Percentiles rank a stretch among this genome's conserved stretches.
Evolutionary conservation across 2,888 invertebrate species (phyloP).

Genomic region (Lasiommata megera): DNA sequence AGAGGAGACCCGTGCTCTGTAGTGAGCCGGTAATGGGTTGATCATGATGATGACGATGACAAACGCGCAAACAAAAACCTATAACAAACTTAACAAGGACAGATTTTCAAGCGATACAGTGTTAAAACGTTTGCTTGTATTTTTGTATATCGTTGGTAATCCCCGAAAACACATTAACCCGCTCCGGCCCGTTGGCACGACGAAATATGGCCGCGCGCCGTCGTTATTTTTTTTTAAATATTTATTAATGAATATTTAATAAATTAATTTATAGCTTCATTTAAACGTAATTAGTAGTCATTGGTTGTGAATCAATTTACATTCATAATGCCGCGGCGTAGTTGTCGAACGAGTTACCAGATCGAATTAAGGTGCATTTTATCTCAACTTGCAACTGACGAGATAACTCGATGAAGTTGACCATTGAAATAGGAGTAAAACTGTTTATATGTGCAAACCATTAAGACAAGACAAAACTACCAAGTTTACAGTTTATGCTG

Average conservation of each 20-base stretch:
- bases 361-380: not conserved
- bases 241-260: conserved; percentile 67
- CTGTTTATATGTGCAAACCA: too few species aligned
- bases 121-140: too few species aligned
- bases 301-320: conserved; percentile 48
- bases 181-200: conserved; percentile 34
- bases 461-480: too few species aligned
- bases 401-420: too few species aligned
- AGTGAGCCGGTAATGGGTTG: too few species aligned
- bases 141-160: conserved; percentile 44
- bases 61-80: too few species aligned
- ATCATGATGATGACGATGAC: too few species aligned
- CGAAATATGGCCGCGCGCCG: conserved; percentile 44
- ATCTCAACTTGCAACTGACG: not conserved
- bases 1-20: too few species aligned
- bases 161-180: conserved; percentile 40
- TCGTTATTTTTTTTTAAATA: conserved; percentile 38
- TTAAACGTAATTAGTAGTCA: conserved; percentile 67
- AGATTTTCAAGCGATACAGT: too few species aligned
- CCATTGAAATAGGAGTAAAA: not conserved
- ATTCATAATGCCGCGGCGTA: conserved; percentile 26
- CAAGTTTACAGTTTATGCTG: too few species aligned
- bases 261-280: conserved; percentile 74
- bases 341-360: not conserved
- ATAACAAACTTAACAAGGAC: too few species aligned